phyloP scores from a whole-genome alignment of 2,888 invertebrate species.

The Lycophotia porphyrea region DNA sequence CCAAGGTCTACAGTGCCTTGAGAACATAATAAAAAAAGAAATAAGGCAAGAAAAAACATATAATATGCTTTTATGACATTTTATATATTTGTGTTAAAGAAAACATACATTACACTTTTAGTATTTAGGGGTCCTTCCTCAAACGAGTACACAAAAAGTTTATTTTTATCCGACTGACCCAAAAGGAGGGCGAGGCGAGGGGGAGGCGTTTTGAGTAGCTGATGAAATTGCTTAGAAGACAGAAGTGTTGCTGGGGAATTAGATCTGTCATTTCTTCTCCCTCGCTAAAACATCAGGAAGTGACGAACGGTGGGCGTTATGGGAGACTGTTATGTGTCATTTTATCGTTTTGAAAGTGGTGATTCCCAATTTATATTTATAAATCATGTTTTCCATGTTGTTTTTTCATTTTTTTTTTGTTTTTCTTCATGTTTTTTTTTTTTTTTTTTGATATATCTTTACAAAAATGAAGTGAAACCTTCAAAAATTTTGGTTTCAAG shows the following conservation, averaged over 20 bases:
- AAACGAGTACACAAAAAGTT: neutral
- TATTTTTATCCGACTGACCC: neutral
- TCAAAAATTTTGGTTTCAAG: too few species aligned
- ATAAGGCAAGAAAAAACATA: slow-evolving; percentile 53
- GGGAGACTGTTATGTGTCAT: neutral
- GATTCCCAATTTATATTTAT: neutral
- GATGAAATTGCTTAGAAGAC: too few species aligned
- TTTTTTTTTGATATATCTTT: too few species aligned
- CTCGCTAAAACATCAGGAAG: neutral
- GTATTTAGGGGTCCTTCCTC: slow-evolving; percentile 62
- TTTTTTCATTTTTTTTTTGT: too few species aligned
- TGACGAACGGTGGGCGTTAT: neutral
- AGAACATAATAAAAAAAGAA: slow-evolving; percentile 64
- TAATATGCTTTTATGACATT: slow-evolving; percentile 71
- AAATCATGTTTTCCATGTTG: too few species aligned
- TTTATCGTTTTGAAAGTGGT: neutral
- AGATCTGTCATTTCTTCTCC: too few species aligned
- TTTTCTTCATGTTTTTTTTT: too few species aligned
- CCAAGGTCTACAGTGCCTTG: slow-evolving; percentile 42
- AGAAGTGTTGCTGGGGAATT: too few species aligned
- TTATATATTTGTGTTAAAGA: slow-evolving; percentile 73
- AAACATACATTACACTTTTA: slow-evolving; percentile 72
- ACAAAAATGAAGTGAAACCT: too few species aligned
- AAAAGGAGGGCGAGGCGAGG: too few species aligned
- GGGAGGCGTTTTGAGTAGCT: too few species aligned